Conservation (phyloP, 2,888 invertebrate genomes). For the Euclidia mi region DNA sequence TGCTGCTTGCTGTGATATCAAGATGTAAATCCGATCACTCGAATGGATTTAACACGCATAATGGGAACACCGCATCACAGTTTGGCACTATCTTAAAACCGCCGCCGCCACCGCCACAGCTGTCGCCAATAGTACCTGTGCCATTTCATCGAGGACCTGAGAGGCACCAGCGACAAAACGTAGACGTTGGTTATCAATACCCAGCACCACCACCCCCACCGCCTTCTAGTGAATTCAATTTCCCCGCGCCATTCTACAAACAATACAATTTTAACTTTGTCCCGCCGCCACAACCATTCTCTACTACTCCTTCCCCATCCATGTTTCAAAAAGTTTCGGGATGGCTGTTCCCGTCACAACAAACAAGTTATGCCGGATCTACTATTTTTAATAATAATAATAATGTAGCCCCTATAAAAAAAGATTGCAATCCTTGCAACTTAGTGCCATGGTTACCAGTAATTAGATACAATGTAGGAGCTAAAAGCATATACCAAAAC, state of each 20-base stretch:
- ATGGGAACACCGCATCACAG: constrained; percentile 69
- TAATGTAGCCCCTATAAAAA: constrained; percentile 78
- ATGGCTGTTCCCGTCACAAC: constrained; percentile 91
- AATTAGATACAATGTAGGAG: constrained; percentile 82
- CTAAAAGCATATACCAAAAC: constrained; percentile 74
- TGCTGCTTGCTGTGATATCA: constrained; percentile 69
- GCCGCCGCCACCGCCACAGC: constrained; percentile 81
- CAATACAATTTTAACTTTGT: constrained; percentile 86
- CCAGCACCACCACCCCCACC: constrained; percentile 71
- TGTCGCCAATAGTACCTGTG: constrained; percentile 75
- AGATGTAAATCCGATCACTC: constrained; percentile 72
- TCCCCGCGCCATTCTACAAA: constrained; percentile 85
- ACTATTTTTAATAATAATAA: constrained; percentile 61
- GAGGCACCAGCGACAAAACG: constrained; percentile 75
- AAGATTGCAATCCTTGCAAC: constrained; percentile 94
- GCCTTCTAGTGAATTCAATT: constrained; percentile 75
- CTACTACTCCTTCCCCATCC: constrained; percentile 83
- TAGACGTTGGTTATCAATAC: constrained; percentile 75
- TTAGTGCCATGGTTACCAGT: constrained; percentile 95
- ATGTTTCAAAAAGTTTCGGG: constrained; percentile 90
- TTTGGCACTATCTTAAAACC: constrained; percentile 82
- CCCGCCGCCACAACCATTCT: constrained; percentile 82
- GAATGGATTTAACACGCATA: constrained; percentile 64
- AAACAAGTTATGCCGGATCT: constrained; percentile 67
- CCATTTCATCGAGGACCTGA: constrained; percentile 79